Evolutionary conservation across 2,113 vertebrate species (phyloP).

Genomic region (Drymodes brunneopygia): DNA sequence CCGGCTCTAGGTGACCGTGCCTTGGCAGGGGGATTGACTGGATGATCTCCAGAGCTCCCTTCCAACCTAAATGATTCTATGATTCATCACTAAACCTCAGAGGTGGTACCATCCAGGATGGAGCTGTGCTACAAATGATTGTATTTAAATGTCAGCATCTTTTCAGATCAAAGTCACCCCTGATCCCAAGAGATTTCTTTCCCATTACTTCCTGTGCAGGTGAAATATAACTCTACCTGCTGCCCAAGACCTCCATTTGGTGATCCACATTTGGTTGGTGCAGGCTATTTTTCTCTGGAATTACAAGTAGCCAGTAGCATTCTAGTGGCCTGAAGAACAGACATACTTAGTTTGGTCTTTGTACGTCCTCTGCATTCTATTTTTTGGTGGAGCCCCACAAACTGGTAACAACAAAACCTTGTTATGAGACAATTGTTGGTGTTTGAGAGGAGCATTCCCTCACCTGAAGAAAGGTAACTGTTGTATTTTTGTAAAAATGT

Average conservation of each 20-base stretch:
- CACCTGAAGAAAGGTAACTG: not conserved
- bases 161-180: not conserved
- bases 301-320: not conserved
- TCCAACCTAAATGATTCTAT: not conserved
- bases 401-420: not conserved
- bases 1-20: not conserved
- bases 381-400: not conserved
- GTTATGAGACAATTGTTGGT: not conserved
- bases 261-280: not conserved
- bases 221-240: not conserved
- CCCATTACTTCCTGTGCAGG: not conserved
- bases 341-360: not conserved
- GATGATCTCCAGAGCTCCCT: not conserved
- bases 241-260: not conserved
- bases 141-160: accelerated
- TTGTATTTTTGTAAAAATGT: not conserved
- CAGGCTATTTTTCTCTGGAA: not conserved
- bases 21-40: not conserved
- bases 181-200: not conserved
- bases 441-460: not conserved
- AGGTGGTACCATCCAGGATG: not conserved
- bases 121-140: accelerated
- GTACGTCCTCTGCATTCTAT: not conserved
- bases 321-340: not conserved
- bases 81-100: not conserved